Evolutionary conservation across 2,888 invertebrate species (phyloP), one percentile per base, ranked within the genome.

Genomic region (Dromius quadrimaculatus): DNA sequence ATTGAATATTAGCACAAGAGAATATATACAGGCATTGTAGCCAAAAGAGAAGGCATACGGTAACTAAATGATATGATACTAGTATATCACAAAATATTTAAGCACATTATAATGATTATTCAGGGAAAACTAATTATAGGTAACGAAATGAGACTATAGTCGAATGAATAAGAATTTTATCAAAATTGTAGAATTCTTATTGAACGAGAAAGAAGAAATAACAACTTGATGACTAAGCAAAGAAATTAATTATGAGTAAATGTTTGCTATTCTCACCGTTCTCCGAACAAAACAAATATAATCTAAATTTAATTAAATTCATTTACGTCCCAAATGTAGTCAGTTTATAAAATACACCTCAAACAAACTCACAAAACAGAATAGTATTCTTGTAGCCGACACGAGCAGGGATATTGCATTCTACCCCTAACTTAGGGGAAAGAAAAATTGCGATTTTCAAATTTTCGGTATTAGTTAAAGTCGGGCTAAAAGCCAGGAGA

Each of bases 271-370:
- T 32, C 34, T 19, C 36, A 36, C 34, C 59, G 9, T 38, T 59
- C 34, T 22, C 6, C 19, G 11, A 11, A 61, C 61, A 41, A 62
- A 62, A 19, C 62, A 62, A 62, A 62, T 41, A 62, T 62, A 41
- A 62, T 62, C 23, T 62, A 62, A 62, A 62, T 62, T 41, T 62
- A 62, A 62, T 62, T 62, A 62, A 62, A 62, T 62, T 62, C 62
- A 62, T 62, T 62, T 38, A 62, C 43, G 15, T 41, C 23, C 11
- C 47, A 17, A n/a, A n/a, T n/a, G n/a, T n/a, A 5, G 38, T 38
- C 38, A 47, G 36, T n/a, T 36, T 36, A 59, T 59, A 59, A 59
- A 59, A 59, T 34, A 34, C 59, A 19, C 20, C 20, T 15, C 59
- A 59, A 59, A 59, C 59, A 59, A 11, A 4, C 15, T 15, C 9